These are phyloP conservation scores for Leptocoma aspasia DNA, from an alignment of 2,113 vertebrate genomes.

Conservation along the genomic window DNA sequence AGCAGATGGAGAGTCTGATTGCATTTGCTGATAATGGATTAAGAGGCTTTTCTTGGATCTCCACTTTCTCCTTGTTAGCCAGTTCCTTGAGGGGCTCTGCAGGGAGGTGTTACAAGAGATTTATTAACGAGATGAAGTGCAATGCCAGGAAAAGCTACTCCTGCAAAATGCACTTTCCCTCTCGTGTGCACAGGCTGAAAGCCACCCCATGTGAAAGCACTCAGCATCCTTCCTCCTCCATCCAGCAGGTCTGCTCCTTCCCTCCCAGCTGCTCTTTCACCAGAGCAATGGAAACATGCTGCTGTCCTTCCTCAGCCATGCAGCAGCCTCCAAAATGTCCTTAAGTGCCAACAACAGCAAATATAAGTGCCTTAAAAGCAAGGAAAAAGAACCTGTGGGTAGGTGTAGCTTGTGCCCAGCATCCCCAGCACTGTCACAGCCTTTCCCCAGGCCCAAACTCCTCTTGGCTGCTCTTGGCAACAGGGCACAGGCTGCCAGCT, in stretches of 20 bases:
- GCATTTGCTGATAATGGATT: background rate
- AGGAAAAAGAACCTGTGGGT: background rate
- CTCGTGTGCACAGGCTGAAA: background rate
- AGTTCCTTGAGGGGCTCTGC: conserved; percentile 10
- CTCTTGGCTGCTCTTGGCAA: background rate
- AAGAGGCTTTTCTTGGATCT: conserved; percentile 34
- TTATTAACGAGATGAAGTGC: conserved; percentile 36
- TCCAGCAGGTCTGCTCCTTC: background rate
- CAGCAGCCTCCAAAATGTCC: background rate
- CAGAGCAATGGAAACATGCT: background rate
- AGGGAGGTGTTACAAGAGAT: background rate
- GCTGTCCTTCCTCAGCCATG: background rate
- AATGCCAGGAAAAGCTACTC: background rate
- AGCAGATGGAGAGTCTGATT: conserved; percentile 25
- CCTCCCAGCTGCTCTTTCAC: background rate
- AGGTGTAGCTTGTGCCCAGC: background rate
- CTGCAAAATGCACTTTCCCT: background rate
- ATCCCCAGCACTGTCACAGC: background rate
- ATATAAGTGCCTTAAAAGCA: background rate
- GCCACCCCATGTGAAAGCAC: background rate
- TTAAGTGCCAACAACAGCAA: background rate
- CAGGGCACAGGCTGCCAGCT: background rate
- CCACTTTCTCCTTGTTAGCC: background rate
- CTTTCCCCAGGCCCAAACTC: background rate
- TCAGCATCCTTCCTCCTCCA: background rate